Percentiles rank a stretch among this genome's conserved stretches.
phyloP scores from a whole-genome alignment of 2,113 vertebrate species.

The Sminthopsis crassicaudata region DNA sequence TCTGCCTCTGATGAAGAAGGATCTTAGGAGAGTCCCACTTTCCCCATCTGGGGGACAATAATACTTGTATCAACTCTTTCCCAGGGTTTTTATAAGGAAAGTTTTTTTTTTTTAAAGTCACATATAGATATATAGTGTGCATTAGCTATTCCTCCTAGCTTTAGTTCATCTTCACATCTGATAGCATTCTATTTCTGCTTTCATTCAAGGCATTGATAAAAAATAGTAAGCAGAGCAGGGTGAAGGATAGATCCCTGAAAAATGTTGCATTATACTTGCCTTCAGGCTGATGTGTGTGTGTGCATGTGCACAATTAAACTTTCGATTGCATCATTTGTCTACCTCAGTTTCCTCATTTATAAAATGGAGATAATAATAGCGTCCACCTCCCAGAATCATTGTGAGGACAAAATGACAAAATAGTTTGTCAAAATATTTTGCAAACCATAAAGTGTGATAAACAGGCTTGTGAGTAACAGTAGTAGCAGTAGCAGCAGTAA shows the following conservation, averaged over 20 bases:
- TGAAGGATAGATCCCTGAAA: neutral
- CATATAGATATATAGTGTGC: neutral
- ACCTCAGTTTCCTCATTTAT: neutral
- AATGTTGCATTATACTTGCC: neutral
- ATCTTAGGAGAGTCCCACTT: neutral
- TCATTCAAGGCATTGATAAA: neutral
- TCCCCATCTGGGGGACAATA: neutral
- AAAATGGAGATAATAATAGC: neutral
- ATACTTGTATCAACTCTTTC: neutral
- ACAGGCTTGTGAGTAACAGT: neutral
- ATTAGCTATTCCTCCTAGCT: neutral
- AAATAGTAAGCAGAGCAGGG: neutral
- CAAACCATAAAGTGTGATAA: neutral
- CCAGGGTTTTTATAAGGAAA: neutral
- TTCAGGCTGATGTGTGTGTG: neutral
- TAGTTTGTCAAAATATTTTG: neutral
- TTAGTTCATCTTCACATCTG: neutral
- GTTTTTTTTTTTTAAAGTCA: neutral
- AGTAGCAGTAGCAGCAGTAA: neutral
- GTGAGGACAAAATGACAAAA: neutral
- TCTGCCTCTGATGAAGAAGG: neutral
- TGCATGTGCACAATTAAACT: neutral
- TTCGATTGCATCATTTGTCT: neutral
- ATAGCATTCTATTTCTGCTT: neutral
- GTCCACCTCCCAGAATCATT: neutral